Evolutionary conservation across 64 coral and sea anemone species (phyloP).

Genomic region (Montipora sp.): DNA sequence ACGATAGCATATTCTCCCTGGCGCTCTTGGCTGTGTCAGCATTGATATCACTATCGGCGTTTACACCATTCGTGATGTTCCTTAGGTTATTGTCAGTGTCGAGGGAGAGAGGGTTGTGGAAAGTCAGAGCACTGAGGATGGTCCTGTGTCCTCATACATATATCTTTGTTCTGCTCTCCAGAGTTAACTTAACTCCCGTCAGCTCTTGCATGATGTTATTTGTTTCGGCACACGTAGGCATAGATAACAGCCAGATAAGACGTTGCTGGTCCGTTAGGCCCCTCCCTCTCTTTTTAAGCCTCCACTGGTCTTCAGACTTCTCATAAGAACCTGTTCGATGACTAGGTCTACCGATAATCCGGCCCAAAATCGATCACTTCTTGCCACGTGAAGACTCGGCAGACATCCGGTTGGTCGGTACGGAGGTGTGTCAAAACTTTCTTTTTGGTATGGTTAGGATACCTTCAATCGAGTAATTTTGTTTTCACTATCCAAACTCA

Average conservation of each 20-base stretch:
- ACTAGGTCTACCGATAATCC: conserved; percentile 53
- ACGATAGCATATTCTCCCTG: conserved; percentile 42
- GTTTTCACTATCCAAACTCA: too few relatives aligned
- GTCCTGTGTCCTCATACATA: not conserved
- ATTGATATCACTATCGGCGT: conserved; percentile 52
- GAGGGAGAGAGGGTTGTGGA: too few relatives aligned
- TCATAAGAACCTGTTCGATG: conserved; percentile 63
- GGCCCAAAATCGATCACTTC: conserved; percentile 10
- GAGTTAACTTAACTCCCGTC: conserved; percentile 30
- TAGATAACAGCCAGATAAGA: conserved; percentile 59
- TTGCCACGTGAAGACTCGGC: not conserved
- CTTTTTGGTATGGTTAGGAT: too few relatives aligned
- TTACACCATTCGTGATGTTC: conserved; percentile 67
- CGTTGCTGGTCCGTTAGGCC: conserved; percentile 51
- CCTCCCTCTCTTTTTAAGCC: conserved; percentile 43
- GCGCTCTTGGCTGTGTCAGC: conserved; percentile 32
- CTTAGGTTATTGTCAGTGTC: not conserved
- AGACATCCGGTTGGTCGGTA: too few relatives aligned
- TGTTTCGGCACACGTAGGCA: conserved; percentile 61
- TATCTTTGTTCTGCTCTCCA: conserved; percentile 51
- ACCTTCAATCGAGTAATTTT: too few relatives aligned
- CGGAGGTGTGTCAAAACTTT: too few relatives aligned
- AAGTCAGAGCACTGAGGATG: too few relatives aligned
- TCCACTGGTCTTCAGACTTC: conserved; percentile 61
- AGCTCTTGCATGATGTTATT: conserved; percentile 43